phyloP scores from a whole-genome alignment of 2,888 invertebrate species.

The Acrocera orbiculus region DNA sequence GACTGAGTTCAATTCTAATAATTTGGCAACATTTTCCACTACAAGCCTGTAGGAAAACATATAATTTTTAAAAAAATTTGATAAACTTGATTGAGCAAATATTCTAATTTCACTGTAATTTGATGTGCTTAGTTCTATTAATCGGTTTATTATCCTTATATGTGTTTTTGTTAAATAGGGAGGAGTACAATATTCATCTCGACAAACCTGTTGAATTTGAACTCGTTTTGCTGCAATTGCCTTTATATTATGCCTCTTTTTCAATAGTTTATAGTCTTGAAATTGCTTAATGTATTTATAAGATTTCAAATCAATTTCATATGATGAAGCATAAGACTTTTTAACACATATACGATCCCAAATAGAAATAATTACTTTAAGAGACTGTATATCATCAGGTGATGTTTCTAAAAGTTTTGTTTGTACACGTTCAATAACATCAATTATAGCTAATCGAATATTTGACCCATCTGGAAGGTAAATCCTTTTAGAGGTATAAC shows the following conservation, averaged over 20 bases:
- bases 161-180: slow-evolving; percentile 41
- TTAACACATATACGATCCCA: slow-evolving; percentile 15
- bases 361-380: slow-evolving; percentile 38
- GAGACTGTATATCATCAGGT: slow-evolving; percentile 65
- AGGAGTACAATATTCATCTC: slow-evolving; percentile 9
- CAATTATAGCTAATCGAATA: slow-evolving; percentile 42
- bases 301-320: slow-evolving; percentile 47
- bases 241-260: slow-evolving; percentile 41
- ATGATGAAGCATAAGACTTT: slow-evolving; percentile 14
- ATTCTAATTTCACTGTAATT: slow-evolving; percentile 35
- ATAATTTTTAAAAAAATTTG: slow-evolving; percentile 43
- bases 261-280: slow-evolving; percentile 44
- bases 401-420: slow-evolving; percentile 43
- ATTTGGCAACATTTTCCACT: slow-evolving; percentile 40
- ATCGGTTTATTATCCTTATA: slow-evolving; percentile 38
- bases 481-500: slow-evolving; percentile 29
- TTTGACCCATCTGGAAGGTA: slow-evolving; percentile 49
- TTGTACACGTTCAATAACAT: slow-evolving; percentile 43
- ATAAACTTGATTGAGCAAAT: slow-evolving; percentile 47
- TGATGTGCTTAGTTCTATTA: slow-evolving; percentile 22
- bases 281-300: slow-evolving; percentile 44
- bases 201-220: slow-evolving; percentile 11
- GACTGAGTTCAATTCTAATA: slow-evolving; percentile 42
- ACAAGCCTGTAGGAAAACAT: slow-evolving; percentile 52
- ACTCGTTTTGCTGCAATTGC: slow-evolving; percentile 47